Evolutionary conservation across 2,888 invertebrate species (phyloP).

Genomic region (Cerastis leucographa): DNA sequence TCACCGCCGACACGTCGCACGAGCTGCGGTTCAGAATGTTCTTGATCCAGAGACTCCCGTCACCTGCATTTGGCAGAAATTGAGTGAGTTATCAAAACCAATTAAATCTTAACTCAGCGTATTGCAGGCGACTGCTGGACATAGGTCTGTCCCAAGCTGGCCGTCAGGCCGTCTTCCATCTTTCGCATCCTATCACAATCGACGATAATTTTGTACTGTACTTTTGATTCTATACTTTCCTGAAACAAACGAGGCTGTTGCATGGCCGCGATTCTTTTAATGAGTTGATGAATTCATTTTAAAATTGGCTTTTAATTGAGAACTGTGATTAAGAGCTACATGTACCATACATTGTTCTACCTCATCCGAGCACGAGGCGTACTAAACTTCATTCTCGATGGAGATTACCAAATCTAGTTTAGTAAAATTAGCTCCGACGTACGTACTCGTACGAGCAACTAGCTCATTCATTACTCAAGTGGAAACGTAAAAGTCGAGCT

Average conservation of each 20-base stretch:
- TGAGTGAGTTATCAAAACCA: neutral
- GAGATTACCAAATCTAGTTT: conserved; percentile 19
- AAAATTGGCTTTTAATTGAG: neutral
- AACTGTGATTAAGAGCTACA: neutral
- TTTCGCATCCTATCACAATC: neutral
- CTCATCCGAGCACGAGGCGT: conserved; percentile 2
- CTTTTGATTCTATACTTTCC: neutral
- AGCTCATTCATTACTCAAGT: conserved; percentile 7
- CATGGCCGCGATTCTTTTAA: neutral
- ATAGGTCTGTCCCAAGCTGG: neutral
- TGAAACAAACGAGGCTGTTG: neutral
- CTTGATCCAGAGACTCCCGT: conserved; percentile 78
- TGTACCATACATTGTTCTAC: neutral
- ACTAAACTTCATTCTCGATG: conserved; percentile 9
- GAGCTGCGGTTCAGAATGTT: conserved; percentile 79
- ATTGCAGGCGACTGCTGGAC: neutral
- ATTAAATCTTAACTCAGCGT: neutral
- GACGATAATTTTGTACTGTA: neutral
- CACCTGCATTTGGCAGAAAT: conserved; percentile 62
- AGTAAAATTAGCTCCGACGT: conserved; percentile 20
- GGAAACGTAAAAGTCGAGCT: conserved; percentile 22
- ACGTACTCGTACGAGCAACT: conserved; percentile 1
- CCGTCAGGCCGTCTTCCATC: neutral
- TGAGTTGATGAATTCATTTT: neutral
- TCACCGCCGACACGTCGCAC: conserved; percentile 63